These are phyloP conservation scores for Bos indicus DNA, from an alignment of 2,113 vertebrate genomes.

Conservation along the genomic window DNA sequence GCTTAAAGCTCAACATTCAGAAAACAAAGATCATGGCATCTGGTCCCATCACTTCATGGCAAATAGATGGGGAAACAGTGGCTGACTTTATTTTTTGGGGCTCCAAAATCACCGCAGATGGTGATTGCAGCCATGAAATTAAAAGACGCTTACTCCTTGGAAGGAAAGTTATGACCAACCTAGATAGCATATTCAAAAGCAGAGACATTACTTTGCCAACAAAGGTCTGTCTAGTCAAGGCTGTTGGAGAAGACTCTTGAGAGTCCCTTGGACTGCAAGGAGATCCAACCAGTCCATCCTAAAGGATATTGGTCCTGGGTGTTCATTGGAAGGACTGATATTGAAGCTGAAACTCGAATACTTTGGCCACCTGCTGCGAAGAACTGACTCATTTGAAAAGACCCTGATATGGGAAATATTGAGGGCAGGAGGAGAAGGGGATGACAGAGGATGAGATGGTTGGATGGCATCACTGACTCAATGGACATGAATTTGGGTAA, in stretches of 20 bases:
- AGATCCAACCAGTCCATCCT: neutral
- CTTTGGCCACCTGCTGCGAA: neutral
- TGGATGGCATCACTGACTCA: neutral
- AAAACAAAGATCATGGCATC: neutral
- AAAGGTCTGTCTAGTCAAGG: rapidly evolving
- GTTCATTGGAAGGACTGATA: no score
- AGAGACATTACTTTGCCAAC: neutral
- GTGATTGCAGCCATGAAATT: neutral
- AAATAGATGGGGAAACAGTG: neutral
- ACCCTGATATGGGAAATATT: neutral
- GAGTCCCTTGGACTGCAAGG: neutral
- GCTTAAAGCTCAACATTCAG: neutral
- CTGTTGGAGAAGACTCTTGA: neutral
- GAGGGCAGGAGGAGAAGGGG: neutral
- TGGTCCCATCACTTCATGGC: neutral
- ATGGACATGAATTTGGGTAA: neutral
- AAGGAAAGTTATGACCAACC: neutral
- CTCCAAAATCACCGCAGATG: neutral
- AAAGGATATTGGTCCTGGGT: neutral
- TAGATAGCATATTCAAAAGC: neutral
- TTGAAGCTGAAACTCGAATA: no score
- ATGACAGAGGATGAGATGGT: neutral
- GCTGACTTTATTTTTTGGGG: rapidly evolving
- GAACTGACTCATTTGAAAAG: neutral
- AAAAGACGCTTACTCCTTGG: rapidly evolving